Evolutionary conservation across 2,113 vertebrate genomes (phyloP).

Genomic region (Tamias sibiricus): DNA sequence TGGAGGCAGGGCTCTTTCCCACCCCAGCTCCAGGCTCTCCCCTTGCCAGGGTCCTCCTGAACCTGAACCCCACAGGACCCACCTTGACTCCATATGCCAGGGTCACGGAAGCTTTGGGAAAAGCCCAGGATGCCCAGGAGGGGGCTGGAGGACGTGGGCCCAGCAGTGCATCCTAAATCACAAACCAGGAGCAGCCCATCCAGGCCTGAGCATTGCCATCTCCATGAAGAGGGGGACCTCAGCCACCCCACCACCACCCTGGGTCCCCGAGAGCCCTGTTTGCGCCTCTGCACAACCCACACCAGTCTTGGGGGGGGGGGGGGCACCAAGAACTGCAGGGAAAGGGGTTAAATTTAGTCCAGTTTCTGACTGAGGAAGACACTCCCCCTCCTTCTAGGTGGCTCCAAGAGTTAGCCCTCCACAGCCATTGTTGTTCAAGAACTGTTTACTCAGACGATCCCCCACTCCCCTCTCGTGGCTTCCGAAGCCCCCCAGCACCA

Average conservation of each 20-base stretch:
- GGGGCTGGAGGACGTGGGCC: not conserved
- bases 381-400: not conserved
- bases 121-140: not conserved
- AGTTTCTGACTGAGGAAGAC: not conserved
- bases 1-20: not conserved
- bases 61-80: not conserved
- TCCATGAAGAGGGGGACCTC: not conserved
- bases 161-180: not conserved
- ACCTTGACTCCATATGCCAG: not conserved
- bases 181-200: not conserved
- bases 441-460: not conserved
- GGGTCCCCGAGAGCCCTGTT: not conserved
- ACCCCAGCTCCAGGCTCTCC: too few relatives aligned
- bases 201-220: not conserved
- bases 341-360: not conserved
- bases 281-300: not conserved
- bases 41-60: not conserved
- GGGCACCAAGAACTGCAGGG: not conserved
- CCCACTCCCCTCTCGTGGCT: not conserved
- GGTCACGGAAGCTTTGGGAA: not conserved
- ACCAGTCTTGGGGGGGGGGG: not conserved
- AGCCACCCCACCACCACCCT: not conserved
- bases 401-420: not conserved
- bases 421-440: not conserved
- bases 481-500: not conserved